Base-by-base conservation (phyloP, 2,797 vertebrate genomes). In the Hydrophis major region DNA sequence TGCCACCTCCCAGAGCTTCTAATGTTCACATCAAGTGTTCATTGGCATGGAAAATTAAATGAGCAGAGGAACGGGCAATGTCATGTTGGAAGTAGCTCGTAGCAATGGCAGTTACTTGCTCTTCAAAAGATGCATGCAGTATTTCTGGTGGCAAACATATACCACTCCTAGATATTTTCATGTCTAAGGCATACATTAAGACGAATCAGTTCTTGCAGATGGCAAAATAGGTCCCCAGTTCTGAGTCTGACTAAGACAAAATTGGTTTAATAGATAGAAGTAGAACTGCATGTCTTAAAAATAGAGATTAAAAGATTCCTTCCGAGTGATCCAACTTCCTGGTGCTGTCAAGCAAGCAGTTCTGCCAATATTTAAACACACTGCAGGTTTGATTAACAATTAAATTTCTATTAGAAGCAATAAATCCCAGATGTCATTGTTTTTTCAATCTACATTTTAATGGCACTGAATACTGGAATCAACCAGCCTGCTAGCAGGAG, bases 321-420 rank as follows among this genome's bases (percentile, higher is more conserved):
- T 93, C 61, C 55, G 91, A 94, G 94, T 95, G 95, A 94, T 95
- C 94, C 66, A 61, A 94, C 93, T 93, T 96, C 88, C 78, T 94
- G 90, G 87, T 95, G 93, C 94, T 92, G 60, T 95, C 0, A 0
- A 96, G 88, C 0, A 0, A 96, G 90, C 66, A 13, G 90, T 69
- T 74, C 95, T 96, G 92, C 94, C 93, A 94, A 88, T 96, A 89
- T 93, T 96, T 96, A 93, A 93, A 91, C 88, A 90, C 90, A 89
- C 92, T 86, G n/a, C 55, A 90, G 91, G 89, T 91, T 69, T 95
- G 94, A 95, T 96, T 96, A 96, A 94, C 95, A 95, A 96, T 93
- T 94, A 95, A 94, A 95, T 94, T 94, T 93, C 60, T 93, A 89
- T 89, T 95, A 94, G 91, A 92, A 95, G 93, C 90, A 94, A 93